Conservation (phyloP, 2,113 vertebrate genomes). For the Pachycephala philippinensis region DNA sequence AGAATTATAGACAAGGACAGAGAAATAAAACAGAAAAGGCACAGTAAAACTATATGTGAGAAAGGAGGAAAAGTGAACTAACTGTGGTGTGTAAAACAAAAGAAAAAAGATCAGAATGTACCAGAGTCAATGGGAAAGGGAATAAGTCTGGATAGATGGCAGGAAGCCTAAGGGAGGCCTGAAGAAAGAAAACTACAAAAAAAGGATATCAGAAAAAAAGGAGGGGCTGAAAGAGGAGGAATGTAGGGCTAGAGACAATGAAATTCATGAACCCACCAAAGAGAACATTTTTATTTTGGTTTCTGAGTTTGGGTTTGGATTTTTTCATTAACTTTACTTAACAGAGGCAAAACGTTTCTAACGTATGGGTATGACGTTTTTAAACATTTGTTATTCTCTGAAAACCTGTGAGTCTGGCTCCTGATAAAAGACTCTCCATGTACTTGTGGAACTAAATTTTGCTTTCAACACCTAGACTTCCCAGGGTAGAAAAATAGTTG, state of each 20-base stretch:
- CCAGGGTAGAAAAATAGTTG: not conserved
- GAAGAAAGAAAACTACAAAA: constrained; percentile 45
- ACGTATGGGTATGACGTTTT: rapidly evolving
- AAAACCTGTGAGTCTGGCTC: not conserved
- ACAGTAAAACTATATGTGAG: not conserved
- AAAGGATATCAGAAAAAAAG: not conserved
- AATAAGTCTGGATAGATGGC: not conserved
- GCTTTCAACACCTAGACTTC: not conserved
- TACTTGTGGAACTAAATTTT: not conserved
- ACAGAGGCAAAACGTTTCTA: not conserved
- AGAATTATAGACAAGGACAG: not conserved
- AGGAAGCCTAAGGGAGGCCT: constrained; percentile 44
- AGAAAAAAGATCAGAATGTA: constrained; percentile 41
- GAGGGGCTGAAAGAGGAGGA: not conserved
- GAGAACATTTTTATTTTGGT: not conserved
- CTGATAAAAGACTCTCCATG: not conserved
- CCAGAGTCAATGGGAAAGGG: not conserved
- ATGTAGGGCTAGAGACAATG: not conserved
- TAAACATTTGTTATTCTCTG: not conserved
- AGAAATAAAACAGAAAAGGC: not conserved
- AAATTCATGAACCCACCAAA: not conserved
- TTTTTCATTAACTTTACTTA: not conserved
- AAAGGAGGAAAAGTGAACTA: not conserved
- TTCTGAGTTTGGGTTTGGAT: not conserved
- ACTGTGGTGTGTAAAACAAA: not conserved